Evolutionary conservation across 2,888 invertebrate species (phyloP), one percentile per base, ranked within the genome.

Genomic region (Tetrapedia diversipes): DNA sequence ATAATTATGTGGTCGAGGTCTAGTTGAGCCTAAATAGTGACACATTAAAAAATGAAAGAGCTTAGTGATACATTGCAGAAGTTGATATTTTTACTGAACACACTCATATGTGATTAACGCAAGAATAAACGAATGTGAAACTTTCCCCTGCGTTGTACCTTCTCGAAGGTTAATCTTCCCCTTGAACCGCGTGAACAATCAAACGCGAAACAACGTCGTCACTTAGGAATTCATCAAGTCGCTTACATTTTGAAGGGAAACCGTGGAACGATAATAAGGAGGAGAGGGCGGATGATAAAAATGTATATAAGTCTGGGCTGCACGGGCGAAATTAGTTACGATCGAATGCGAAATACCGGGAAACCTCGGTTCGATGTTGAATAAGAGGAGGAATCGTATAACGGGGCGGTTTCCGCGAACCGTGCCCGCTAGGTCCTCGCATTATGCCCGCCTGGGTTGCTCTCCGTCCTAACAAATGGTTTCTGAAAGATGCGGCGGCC

Each of bases 401-500:
- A 85, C 80, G 71, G 75, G 80, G 74, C 73, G 74, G 78, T 68
- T 79, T 77, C 77, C 67, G 79, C 77, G 76, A 80, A 70, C 53
- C 64, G 71, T 43, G 68, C 49, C 61, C 66, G 54, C 67, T 79
- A 76, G 81, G 75, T 74, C 75, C 75, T 47, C 53, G 67, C 75
- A 81, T 83, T 83, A 88, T 86, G 78, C 82, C 76, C 84, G 86
- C 84, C 77, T 72, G 86, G 83, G 77, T 86, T 85, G 80, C 66
- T 79, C 80, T 79, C 75, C 80, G 72, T 82, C 72, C 76, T 83
- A 82, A 86, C 86, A 87, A 89, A 90, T 88, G 86, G 84, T 75
- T 78, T 86, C 83, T 77, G 83, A 87, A 87, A 86, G 87, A 86
- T 85, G 85, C 86, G 85, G 83, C 86, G 85, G 77, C 77, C 51